phyloP scores from a whole-genome alignment of 2,797 vertebrate genomes.

The Parambassis ranga region DNA sequence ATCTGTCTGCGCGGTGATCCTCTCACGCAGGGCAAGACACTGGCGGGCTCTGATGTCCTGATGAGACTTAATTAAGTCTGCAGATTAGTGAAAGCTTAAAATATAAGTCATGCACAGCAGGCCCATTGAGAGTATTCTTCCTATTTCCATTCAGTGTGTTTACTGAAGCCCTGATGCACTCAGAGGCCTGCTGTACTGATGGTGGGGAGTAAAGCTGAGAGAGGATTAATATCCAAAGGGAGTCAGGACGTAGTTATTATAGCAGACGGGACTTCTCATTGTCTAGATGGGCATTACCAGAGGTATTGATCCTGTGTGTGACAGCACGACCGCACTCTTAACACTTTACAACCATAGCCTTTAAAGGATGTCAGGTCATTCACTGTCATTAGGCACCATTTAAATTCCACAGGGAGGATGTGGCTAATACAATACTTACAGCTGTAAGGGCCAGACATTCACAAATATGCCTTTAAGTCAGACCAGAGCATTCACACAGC shows the following conservation, averaged over 20 bases:
- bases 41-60: constrained; percentile 55
- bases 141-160: constrained; percentile 26
- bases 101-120: constrained; percentile 52
- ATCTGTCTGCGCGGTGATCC: constrained; percentile 61
- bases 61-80: constrained; percentile 75
- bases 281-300: not conserved
- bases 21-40: constrained; percentile 29
- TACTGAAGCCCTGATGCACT: constrained; percentile 10
- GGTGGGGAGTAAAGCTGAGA: constrained; percentile 1
- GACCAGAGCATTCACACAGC: not conserved
- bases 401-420: constrained; percentile 23
- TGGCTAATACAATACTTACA: constrained; percentile 17
- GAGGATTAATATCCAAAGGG: constrained; percentile 18
- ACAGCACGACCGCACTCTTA: constrained; percentile 3
- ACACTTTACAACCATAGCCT: constrained; percentile 18
- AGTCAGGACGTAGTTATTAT: constrained; percentile 2
- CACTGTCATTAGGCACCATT: constrained; percentile 13
- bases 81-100: constrained; percentile 64
- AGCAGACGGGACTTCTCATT: not conserved
- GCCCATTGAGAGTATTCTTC: constrained; percentile 49
- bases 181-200: not conserved
- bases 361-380: constrained; percentile 12
- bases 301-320: constrained; percentile 38
- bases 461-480: not conserved
- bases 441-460: not conserved